Conservation (phyloP, 1,140 invertebrate genomes). For the Aricia agestis region DNA sequence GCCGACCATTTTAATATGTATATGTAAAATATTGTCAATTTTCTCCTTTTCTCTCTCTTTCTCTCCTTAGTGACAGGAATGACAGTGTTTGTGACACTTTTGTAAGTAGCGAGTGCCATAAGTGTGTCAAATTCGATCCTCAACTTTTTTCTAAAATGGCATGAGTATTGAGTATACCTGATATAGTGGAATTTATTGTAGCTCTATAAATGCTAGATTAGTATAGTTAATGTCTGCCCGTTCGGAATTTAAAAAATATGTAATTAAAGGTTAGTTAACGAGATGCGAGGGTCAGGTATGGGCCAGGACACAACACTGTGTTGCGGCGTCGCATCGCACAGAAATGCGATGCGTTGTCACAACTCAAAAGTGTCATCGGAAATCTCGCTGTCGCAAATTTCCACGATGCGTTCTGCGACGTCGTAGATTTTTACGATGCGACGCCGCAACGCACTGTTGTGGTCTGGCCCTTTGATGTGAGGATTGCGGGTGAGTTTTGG, state of each 20-base stretch:
- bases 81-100: constrained; percentile 14
- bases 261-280: background rate
- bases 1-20: background rate
- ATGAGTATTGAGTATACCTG: background rate
- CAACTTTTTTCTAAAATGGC: constrained; percentile 7
- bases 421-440: no score
- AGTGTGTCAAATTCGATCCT: constrained; percentile 6
- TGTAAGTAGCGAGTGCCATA: constrained; percentile 13
- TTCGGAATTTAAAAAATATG: background rate
- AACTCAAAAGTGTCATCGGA: no score
- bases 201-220: constrained; percentile 8
- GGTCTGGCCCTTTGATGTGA: no score
- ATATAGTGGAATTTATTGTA: constrained; percentile 11
- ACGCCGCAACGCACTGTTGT: no score
- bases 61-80: constrained; percentile 8
- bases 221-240: background rate
- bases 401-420: no score
- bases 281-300: background rate
- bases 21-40: constrained; percentile 2
- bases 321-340: no score
- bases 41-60: background rate
- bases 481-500: no score
- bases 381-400: no score
- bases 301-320: no score
- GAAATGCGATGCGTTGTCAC: no score